Conservation (phyloP, 1,140 invertebrate species). For the Drosophila pectinifera region DNA sequence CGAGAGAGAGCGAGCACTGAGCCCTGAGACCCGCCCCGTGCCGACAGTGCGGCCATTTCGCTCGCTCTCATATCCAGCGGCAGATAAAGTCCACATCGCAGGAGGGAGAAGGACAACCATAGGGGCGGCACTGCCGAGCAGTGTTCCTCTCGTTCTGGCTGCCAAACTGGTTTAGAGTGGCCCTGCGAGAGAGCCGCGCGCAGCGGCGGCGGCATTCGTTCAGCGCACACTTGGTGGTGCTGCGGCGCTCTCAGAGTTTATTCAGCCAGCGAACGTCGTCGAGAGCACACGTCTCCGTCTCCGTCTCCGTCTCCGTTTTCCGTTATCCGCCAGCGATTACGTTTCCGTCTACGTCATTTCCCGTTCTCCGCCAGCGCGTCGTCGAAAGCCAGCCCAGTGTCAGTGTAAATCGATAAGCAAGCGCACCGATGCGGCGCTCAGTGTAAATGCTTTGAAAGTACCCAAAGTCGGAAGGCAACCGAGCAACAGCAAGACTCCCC, state of each 20-base stretch:
- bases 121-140: background rate
- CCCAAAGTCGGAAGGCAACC: background rate
- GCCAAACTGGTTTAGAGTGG: conserved; percentile 21
- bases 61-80: conserved; percentile 51
- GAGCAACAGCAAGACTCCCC: background rate
- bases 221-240: conserved; percentile 73
- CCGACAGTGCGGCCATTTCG: conserved; percentile 30
- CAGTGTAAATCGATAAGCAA: conserved; percentile 15
- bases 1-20: conserved; percentile 16
- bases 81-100: conserved; percentile 81
- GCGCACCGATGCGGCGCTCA: conserved; percentile 63
- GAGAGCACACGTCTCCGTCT: conserved; percentile 75
- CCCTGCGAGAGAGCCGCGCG: conserved; percentile 12
- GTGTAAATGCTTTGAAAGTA: conserved; percentile 34
- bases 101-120: conserved; percentile 51
- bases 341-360: conserved; percentile 11
- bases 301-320: conserved; percentile 7
- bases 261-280: conserved; percentile 83
- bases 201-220: conserved; percentile 45
- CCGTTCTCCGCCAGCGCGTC: conserved; percentile 3
- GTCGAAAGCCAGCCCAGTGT: conserved; percentile 8
- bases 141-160: background rate
- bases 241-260: conserved; percentile 66
- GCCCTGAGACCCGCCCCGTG: conserved; percentile 48
- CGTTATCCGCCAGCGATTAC: conserved; percentile 16